Evolutionary conservation across 2,797 vertebrate genomes (phyloP).

Genomic region (Thunnus albacares): DNA sequence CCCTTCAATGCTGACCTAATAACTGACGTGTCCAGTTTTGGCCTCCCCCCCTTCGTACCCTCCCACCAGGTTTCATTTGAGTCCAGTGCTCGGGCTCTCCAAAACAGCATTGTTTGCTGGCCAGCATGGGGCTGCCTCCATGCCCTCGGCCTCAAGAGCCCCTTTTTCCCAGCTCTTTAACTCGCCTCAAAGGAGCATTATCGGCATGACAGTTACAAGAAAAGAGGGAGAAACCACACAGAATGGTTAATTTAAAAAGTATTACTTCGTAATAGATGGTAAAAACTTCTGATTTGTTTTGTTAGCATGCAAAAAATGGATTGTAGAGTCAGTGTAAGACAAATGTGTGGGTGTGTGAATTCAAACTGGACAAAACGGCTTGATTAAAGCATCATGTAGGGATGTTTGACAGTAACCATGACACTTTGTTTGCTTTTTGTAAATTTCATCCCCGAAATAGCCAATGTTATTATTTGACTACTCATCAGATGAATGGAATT

Average conservation of each 20-base stretch:
- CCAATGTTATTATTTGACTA: conserved; percentile 5
- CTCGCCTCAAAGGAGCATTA: conserved; percentile 79
- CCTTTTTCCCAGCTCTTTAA: conserved; percentile 76
- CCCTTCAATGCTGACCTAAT: conserved; percentile 77
- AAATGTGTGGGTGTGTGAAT: conserved; percentile 57
- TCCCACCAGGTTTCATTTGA: conserved; percentile 80
- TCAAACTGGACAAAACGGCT: conserved; percentile 29
- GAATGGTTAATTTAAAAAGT: conserved; percentile 77
- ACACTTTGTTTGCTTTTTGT: conserved; percentile 57
- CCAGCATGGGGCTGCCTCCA: conserved; percentile 86
- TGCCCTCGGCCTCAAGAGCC: conserved; percentile 72
- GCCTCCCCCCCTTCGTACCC: conserved; percentile 33
- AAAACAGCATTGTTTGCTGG: conserved; percentile 86
- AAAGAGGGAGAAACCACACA: conserved; percentile 75
- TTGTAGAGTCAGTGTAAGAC: conserved; percentile 7
- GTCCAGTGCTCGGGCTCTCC: conserved; percentile 76
- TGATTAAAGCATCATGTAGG: conserved; percentile 30
- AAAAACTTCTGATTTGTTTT: conserved; percentile 9
- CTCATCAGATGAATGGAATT: conserved; percentile 38
- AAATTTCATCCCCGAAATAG: conserved; percentile 41
- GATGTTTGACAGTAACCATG: conserved; percentile 52
- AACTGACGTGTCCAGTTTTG: conserved; percentile 85
- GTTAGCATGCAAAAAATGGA: conserved; percentile 18
- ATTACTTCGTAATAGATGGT: conserved; percentile 69
- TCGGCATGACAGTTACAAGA: conserved; percentile 82